Percentiles rank a stretch among this genome's conserved stretches.
Evolutionary conservation across 2,113 vertebrate species (phyloP).

Genomic region (Herpailurus yagouaroundi): DNA sequence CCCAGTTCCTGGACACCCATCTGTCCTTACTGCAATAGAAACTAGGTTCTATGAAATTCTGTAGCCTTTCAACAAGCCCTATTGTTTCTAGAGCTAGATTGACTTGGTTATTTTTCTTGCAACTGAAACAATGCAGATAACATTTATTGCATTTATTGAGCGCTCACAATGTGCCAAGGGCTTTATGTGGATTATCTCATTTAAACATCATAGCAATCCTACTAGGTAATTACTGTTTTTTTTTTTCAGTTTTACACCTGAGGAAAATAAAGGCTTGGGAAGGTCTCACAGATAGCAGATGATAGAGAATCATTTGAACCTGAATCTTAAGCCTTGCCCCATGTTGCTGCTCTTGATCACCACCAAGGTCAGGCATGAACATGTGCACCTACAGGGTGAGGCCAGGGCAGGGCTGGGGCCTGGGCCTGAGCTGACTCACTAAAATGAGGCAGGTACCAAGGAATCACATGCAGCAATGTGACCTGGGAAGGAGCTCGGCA

Average conservation of each 20-base stretch:
- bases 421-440: background rate
- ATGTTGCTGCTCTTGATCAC: background rate
- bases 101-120: background rate
- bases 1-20: background rate
- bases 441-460: background rate
- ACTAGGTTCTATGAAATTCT: background rate
- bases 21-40: background rate
- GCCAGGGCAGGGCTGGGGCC: background rate
- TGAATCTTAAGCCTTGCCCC: background rate
- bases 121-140: background rate
- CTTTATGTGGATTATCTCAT: background rate
- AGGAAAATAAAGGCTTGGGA: background rate
- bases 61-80: background rate
- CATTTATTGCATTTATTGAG: background rate
- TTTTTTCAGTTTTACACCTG: background rate
- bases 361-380: background rate
- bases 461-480: too few relatives aligned
- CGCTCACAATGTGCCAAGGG: background rate
- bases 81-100: background rate
- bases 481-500: background rate
- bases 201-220: background rate
- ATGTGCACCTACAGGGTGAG: background rate
- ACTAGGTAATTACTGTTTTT: background rate
- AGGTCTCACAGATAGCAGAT: background rate
- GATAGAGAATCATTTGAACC: background rate